Evolutionary conservation across 1,140 invertebrate genomes (phyloP), one percentile per base, ranked within the genome.

Genomic region (Coptotermes formosanus): DNA sequence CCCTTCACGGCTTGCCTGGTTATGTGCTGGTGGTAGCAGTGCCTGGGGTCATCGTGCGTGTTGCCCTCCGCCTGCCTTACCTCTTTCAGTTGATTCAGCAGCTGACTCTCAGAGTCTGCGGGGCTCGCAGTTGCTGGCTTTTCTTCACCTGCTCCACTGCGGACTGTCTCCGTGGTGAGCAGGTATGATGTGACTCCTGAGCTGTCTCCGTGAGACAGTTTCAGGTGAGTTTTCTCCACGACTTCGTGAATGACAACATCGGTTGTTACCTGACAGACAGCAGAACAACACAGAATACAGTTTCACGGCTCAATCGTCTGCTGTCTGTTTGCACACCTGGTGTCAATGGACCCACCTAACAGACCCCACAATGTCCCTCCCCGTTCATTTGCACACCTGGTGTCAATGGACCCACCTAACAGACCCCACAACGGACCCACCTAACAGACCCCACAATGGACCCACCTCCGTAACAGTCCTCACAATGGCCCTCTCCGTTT

Each of bases 181-280:
- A 93, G 91, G 87, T 92, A 93, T 23, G 93, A 93, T 23, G 91
- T 89, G 21, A 93, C 90, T 6, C 90, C 92, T 43, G 93, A 89
- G 82, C 90, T 91, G 86, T 92, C 91, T 82, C 92, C 90, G 82
- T 93, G 93, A 2, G 92, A 92, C 1, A 94, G 91, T 81, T 92
- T 91, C 19, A 93, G 88, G 84, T 92, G 92, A 52, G 92, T 93
- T 23, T 92, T 93, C 89, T 93, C 92, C 0, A 91, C 93, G 0
- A 93, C 91, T 89, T 93, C 92, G 84, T 91, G 91, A 0, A 92
- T 90, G 7, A 93, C 90, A 23, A 86, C 82, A 14, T 81, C 55
- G 0, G 45, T 87, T 85, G 69, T 16, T 59, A 86, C 82, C 86
- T 87, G 85, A 25, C 14, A 59, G 52, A 21, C 52, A 55, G 19